Evolutionary conservation across 2,797 vertebrate species (phyloP).

Genomic region (Phataginus tetradactyla): DNA sequence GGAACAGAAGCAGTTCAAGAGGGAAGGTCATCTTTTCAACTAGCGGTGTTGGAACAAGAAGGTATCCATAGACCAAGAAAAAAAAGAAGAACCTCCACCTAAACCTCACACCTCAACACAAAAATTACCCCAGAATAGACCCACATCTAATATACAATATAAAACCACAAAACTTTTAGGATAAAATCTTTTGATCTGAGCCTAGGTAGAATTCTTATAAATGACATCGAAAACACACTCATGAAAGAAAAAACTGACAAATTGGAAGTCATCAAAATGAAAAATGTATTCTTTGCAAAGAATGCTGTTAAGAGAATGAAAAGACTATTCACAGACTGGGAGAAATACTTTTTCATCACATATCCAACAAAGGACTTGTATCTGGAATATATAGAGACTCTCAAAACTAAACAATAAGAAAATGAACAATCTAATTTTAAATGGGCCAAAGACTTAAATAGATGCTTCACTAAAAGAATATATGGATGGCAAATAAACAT

Average conservation of each 20-base stretch:
- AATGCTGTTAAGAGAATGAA: neutral
- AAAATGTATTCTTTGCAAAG: neutral
- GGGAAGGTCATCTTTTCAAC: neutral
- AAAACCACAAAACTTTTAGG: neutral
- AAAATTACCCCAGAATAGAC: neutral
- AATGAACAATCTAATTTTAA: neutral
- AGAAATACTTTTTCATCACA: neutral
- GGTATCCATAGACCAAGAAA: neutral
- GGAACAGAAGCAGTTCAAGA: neutral
- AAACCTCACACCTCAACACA: neutral
- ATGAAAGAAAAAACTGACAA: neutral
- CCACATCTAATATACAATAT: neutral
- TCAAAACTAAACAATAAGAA: neutral
- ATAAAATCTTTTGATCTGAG: neutral
- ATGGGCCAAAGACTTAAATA: neutral
- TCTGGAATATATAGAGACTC: neutral
- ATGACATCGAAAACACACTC: neutral
- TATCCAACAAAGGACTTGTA: neutral
- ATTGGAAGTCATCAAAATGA: neutral
- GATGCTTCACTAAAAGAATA: neutral
- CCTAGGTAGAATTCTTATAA: neutral
- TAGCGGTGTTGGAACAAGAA: neutral
- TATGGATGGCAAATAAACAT: neutral
- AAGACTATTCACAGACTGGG: neutral
- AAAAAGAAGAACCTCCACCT: neutral